Evolutionary conservation across 2,888 invertebrate genomes (phyloP).

Genomic region (Pyralis farinalis): DNA sequence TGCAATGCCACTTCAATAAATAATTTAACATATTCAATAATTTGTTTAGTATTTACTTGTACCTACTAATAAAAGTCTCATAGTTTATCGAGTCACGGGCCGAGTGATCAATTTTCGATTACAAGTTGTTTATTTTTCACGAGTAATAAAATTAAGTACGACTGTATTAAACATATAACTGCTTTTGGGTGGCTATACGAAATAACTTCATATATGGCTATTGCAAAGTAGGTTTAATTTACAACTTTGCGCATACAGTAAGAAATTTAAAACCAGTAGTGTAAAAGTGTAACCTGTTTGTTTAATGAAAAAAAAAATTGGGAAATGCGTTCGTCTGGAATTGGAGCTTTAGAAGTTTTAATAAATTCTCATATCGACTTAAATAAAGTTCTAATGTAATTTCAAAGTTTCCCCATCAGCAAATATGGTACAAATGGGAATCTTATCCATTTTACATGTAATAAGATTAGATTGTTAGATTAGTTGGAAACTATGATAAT

Average conservation of each 20-base stretch:
- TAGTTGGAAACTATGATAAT: not conserved
- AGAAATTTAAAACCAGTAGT: constrained; percentile 1
- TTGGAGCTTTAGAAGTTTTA: constrained; percentile 1
- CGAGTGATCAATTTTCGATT: too few relatives aligned
- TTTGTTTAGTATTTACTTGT: too few relatives aligned
- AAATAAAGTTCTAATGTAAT: constrained; percentile 5
- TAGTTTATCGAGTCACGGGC: too few relatives aligned
- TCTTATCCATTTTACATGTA: constrained; percentile 1
- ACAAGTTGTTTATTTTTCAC: too few relatives aligned
- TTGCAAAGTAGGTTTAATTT: not conserved
- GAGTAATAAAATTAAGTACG: too few relatives aligned
- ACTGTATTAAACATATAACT: not conserved
- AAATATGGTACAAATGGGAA: constrained; percentile 6
- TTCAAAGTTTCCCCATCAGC: constrained; percentile 1
- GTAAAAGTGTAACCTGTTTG: constrained; percentile 1
- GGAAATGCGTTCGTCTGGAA: not conserved
- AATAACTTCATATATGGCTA: not conserved
- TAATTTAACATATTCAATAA: too few relatives aligned
- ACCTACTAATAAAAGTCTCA: too few relatives aligned
- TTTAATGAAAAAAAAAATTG: constrained; percentile 7
- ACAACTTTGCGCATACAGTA: not conserved
- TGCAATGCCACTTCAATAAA: too few relatives aligned
- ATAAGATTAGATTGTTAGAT: constrained; percentile 5
- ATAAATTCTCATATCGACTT: not conserved
- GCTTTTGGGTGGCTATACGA: too few relatives aligned